Evolutionary conservation across 2,888 invertebrate species (phyloP), one percentile per base, ranked within the genome.

Genomic region (Caenorhabditis sulstoni): DNA sequence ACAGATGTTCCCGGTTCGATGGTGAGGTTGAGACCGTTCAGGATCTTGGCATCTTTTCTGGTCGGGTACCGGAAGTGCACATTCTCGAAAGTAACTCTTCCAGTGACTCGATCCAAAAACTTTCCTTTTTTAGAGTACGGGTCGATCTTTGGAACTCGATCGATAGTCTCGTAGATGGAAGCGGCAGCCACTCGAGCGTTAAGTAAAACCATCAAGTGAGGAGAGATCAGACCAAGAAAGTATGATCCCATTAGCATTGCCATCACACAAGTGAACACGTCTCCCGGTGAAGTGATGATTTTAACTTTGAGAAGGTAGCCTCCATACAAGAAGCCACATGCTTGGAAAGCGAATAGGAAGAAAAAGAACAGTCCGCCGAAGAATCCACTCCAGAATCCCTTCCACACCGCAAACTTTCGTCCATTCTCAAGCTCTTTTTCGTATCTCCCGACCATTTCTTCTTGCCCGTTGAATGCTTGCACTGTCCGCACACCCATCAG

Each of bases 1-100:
- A 91, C 85, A 0, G 86, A 87, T 23, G 91, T 86, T 29, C 91
- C 91, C 1, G 90, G 89, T 18, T 88, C 82, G 7, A 91, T 89
- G 0, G 62, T 75, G 3, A 91, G 64, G 37, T 83, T 87, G 29
- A 92, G 68, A 0, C 90, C 91, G 45, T 90, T 86, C 23, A 92
- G 85, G 14, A 90, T 79, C 65, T 81, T 70, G 18, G 57, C 73
- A 22, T 81, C 62, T 55, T 78, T 74, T 45, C 79, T 80, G 3
- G 79, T 84, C 12, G 87, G 87, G 47, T 87, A 87, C 1, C 86
- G 81, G 75, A 88, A 88, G 50, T 84, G 80, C 12, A 88, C 87
- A 67, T 86, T 74, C 14, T 82, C 61, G 37, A 87, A 86, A 18
- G 79, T 81, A 8, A 87, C 80, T 57, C 55, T 57, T 11, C 86